A percentile compares a stretch with the other conserved stretches of the same genome.
Conservation (phyloP, 2,113 vertebrate genomes). For the Canis aureus region DNA sequence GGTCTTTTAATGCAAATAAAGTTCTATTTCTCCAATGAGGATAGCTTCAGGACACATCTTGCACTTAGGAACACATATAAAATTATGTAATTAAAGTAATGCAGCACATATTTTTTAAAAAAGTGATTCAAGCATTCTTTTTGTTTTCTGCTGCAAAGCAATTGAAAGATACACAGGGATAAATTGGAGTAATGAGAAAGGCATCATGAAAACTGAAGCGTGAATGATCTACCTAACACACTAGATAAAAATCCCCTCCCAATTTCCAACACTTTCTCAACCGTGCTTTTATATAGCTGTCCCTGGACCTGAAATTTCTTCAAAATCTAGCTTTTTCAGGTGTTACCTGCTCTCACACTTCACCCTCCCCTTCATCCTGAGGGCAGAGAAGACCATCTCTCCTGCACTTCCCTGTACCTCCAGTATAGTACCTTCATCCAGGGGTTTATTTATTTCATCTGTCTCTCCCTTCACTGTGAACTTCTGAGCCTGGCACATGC, state of each 20-base stretch:
- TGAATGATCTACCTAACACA: neutral
- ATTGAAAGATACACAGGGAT: neutral
- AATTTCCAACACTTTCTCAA: neutral
- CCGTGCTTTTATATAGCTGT: neutral
- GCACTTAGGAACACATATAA: neutral
- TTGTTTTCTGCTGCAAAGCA: neutral
- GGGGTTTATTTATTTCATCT: neutral
- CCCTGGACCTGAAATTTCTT: neutral
- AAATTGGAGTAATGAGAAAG: neutral
- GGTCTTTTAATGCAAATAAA: neutral
- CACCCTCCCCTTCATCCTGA: too few species aligned
- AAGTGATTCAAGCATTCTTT: neutral
- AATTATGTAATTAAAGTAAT: neutral
- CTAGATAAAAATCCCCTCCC: neutral
- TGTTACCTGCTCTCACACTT: neutral
- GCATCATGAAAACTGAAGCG: neutral
- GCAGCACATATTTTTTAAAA: neutral
- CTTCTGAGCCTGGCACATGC: neutral
- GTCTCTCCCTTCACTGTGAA: neutral
- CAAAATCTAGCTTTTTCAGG: neutral
- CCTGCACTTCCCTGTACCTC: neutral
- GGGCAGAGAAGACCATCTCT: too few species aligned
- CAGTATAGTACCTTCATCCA: rapidly evolving
- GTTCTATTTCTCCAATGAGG: neutral
- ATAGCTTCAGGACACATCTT: neutral